A percentile compares a stretch with the other conserved stretches of the same genome.
Evolutionary conservation across 1,140 invertebrate species (phyloP).

Genomic region (Drosophila chauvacae): DNA sequence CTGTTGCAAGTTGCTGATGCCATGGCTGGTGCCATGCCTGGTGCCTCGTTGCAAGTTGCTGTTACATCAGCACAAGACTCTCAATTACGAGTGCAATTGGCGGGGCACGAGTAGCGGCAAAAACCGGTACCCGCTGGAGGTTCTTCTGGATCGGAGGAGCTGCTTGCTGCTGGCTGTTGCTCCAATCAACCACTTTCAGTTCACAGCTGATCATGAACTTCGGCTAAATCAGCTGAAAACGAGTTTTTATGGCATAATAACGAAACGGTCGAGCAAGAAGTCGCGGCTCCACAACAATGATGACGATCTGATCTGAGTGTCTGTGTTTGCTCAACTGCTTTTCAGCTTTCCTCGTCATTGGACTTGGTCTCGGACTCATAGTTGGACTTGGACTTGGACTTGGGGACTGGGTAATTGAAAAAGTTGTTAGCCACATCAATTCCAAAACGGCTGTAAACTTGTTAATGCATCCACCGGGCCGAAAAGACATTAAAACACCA

Average conservation of each 20-base stretch:
- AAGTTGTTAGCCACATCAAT: constrained; percentile 79
- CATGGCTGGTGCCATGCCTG: neutral
- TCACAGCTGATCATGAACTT: constrained; percentile 80
- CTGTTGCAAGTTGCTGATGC: constrained; percentile 39
- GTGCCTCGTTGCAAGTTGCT: constrained; percentile 50
- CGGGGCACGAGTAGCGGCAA: constrained; percentile 71
- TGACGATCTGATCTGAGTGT: constrained; percentile 56
- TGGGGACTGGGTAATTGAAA: constrained; percentile 67
- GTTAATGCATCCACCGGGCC: constrained; percentile 57
- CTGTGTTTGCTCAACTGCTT: constrained; percentile 37
- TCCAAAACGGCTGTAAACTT: constrained; percentile 77
- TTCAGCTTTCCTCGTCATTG: constrained; percentile 9
- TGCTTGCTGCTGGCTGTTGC: constrained; percentile 9
- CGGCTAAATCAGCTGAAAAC: constrained; percentile 75
- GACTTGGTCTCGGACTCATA: neutral
- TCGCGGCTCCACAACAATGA: constrained; percentile 47
- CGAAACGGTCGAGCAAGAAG: constrained; percentile 47
- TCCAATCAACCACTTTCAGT: constrained; percentile 79
- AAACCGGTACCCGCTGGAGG: constrained; percentile 68
- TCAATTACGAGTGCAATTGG: constrained; percentile 78
- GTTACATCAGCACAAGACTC: constrained; percentile 73
- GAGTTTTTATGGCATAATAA: constrained; percentile 82
- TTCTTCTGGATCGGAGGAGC: constrained; percentile 53
- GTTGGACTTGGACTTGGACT: constrained; percentile 11
- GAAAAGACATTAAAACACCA: constrained; percentile 54